Conservation (phyloP, 37 sponge, comb jelly and placozoan species). For the Corticium candelabrum region DNA sequence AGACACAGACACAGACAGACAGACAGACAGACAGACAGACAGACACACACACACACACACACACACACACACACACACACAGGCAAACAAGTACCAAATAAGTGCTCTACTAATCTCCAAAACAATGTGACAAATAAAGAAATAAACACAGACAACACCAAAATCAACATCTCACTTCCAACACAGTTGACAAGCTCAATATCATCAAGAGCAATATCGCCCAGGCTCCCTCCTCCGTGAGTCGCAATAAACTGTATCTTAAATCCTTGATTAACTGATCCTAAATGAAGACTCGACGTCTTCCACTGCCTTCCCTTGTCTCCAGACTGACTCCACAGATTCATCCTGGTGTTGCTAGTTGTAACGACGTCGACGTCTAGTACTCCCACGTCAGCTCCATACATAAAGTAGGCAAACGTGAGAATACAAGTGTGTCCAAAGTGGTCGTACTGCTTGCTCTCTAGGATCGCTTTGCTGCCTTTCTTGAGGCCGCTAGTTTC, state of each 20-base stretch:
- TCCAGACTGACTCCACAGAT: neutral
- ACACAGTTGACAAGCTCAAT: slow-evolving; percentile 28
- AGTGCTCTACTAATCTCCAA: too few relatives aligned
- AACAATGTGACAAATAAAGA: too few relatives aligned
- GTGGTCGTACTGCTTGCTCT: slow-evolving; percentile 5
- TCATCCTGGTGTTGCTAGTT: neutral
- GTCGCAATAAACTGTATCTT: slow-evolving; percentile 16
- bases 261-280: neutral
- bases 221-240: slow-evolving; percentile 22
- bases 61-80: too few relatives aligned
- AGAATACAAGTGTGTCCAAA: neutral
- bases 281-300: neutral
- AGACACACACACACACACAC: too few relatives aligned
- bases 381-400: neutral
- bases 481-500: neutral
- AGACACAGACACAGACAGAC: too few relatives aligned
- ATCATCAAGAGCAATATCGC: slow-evolving; percentile 36
- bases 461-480: neutral
- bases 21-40: too few relatives aligned
- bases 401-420: neutral
- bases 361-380: slow-evolving; percentile 1
- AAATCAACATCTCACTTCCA: neutral
- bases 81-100: too few relatives aligned
- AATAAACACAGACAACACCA: too few relatives aligned
- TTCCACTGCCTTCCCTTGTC: neutral